A percentile compares a stretch with the other conserved stretches of the same genome.
Conservation (phyloP, 2,888 invertebrate genomes). For the Panopea generosa region DNA sequence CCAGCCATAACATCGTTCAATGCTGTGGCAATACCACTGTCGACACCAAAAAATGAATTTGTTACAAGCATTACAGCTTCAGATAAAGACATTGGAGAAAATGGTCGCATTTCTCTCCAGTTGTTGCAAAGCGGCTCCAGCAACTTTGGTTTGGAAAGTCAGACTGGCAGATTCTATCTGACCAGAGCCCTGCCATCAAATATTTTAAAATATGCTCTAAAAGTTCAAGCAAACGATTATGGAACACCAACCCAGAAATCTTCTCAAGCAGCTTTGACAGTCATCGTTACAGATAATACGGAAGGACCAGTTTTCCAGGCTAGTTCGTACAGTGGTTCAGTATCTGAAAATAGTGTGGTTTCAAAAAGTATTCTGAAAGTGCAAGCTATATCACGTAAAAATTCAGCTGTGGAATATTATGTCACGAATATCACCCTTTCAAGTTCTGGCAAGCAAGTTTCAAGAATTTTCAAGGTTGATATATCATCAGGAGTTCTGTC, state of each 20-base stretch:
- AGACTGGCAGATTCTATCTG: slow-evolving; percentile 62
- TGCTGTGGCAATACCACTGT: slow-evolving; percentile 88
- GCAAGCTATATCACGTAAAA: slow-evolving; percentile 78
- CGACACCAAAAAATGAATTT: slow-evolving; percentile 88
- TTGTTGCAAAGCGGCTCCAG: slow-evolving; percentile 46
- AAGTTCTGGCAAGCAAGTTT: slow-evolving; percentile 86
- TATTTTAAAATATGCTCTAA: slow-evolving; percentile 62
- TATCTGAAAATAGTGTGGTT: slow-evolving; percentile 95
- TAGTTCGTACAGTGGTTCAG: slow-evolving; percentile 89
- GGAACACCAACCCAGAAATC: slow-evolving; percentile 53
- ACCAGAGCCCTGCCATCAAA: slow-evolving; percentile 45
- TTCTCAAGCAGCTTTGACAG: slow-evolving; percentile 59
- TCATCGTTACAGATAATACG: slow-evolving; percentile 55
- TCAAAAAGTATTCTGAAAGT: slow-evolving; percentile 94
- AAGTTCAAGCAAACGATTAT: slow-evolving; percentile 69
- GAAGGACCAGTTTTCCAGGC: slow-evolving; percentile 70
- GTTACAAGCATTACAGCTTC: slow-evolving; percentile 91
- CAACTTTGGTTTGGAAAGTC: slow-evolving; percentile 58
- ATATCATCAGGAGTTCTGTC: slow-evolving; percentile 72
- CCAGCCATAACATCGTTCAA: slow-evolving; percentile 93
- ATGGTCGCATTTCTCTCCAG: slow-evolving; percentile 96
- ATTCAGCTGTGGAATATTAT: slow-evolving; percentile 91
- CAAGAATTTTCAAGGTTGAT: slow-evolving; percentile 74
- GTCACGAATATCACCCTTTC: slow-evolving; percentile 89
- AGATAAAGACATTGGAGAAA: slow-evolving; percentile 95